Evolutionary conservation across 2,888 invertebrate species (phyloP), one percentile per base, ranked within the genome.

Genomic region (Hirtodrosophila duncani): DNA sequence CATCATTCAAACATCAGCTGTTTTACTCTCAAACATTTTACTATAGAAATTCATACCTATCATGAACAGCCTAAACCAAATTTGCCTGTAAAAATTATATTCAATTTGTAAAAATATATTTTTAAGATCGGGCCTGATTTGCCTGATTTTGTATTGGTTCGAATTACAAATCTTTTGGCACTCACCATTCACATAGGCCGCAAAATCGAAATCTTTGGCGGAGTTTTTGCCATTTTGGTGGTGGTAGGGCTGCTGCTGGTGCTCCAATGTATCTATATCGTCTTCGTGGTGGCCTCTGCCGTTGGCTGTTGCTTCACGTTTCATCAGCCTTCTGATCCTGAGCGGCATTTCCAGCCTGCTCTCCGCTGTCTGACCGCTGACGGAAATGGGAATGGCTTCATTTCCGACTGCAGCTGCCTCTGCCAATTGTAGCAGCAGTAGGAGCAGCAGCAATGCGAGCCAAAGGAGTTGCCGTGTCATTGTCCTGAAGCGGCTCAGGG

Each of bases 171-270:
- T 21, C 27, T 3, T 20, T n/a, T 4, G 8, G 17, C 33, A 64
- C 80, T 80, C 39, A 82, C 79, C 79, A 39, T 81, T 81, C 5
- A 50, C 51, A 51, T 82, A 79, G 38, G 63, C 78, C 9, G 61
- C 56, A 37, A 80, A 68, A 30, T 74, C 68, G 36, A 74, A 42
- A 30, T 62, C 43, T 23, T 44, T 38, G 24, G 16, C n/a, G 30
- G 5, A 16, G 39, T 18, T 3, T 11, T 30, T 26, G 39, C 30
- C 20, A 23, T 36, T 14, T 31, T 33, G 23, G 33, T 36, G 51
- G 6, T 37, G 49, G 27, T 31, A 33, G 7, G n/a, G 34, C 8
- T 27, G 36, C 7, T 41, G 30, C 3, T 33, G 31, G 8, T 2
- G 20, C 4, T 20, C 5, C 20, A 20, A 5, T 20, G 20, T 20